These are phyloP conservation scores for Hafferia zeledoni DNA, from an alignment of 2,797 vertebrate genomes.

Conservation along the genomic window DNA sequence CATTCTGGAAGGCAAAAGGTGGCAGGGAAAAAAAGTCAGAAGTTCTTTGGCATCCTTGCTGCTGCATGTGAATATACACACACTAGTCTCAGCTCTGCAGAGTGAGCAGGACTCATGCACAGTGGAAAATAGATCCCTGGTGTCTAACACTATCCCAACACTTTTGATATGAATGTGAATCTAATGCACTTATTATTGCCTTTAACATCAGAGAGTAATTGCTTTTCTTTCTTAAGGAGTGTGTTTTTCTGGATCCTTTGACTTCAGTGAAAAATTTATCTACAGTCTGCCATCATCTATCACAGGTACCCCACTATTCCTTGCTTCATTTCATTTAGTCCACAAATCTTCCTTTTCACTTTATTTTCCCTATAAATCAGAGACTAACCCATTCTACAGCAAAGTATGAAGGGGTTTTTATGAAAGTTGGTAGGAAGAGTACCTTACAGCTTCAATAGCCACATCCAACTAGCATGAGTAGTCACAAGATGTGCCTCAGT, in stretches of 20 bases:
- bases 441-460: neutral
- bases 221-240: neutral
- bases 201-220: neutral
- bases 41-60: neutral
- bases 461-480: neutral
- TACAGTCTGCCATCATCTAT: neutral
- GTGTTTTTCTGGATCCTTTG: neutral
- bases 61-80: neutral
- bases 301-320: neutral
- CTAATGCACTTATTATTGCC: neutral
- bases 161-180: neutral
- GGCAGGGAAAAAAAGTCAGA: neutral
- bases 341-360: neutral
- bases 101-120: neutral
- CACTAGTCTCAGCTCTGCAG: neutral
- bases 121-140: neutral
- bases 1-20: neutral
- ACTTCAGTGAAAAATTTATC: neutral
- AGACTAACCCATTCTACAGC: neutral
- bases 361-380: neutral
- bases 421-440: neutral
- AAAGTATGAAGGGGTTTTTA: neutral
- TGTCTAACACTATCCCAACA: neutral
- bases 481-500: neutral
- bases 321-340: neutral